Percentiles rank a stretch among this genome's conserved stretches.
These are phyloP conservation scores for Microtus montanus DNA, from an alignment of 2,113 vertebrate genomes.

Conservation along the genomic window DNA sequence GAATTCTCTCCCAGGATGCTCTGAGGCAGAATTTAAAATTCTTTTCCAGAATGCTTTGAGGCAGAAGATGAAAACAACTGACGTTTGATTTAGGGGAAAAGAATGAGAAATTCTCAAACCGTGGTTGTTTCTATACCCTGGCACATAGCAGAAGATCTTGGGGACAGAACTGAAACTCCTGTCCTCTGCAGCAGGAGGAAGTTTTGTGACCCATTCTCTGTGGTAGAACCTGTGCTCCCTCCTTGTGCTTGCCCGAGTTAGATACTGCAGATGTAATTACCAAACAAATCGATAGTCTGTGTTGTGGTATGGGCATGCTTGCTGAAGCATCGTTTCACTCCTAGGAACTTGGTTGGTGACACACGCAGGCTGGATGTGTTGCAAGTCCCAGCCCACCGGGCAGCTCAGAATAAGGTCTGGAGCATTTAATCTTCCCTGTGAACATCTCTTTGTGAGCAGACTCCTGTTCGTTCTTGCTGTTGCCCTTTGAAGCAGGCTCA, in stretches of 20 bases:
- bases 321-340: slow-evolving; percentile 22
- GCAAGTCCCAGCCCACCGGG: not conserved
- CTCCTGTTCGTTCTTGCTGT: not conserved
- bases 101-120: not conserved
- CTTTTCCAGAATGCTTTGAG: slow-evolving; percentile 75
- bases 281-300: slow-evolving; percentile 32
- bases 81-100: slow-evolving; percentile 67
- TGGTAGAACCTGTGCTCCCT: not conserved
- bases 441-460: not conserved
- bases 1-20: slow-evolving; percentile 73
- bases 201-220: not conserved
- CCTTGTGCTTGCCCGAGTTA: not conserved
- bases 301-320: not conserved
- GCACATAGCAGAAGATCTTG: too few relatives aligned
- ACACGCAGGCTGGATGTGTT: not conserved
- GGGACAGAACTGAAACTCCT: not conserved
- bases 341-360: slow-evolving; percentile 48
- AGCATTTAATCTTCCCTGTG: not conserved
- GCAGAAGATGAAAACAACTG: slow-evolving; percentile 77
- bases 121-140: not conserved
- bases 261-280: slow-evolving; percentile 52
- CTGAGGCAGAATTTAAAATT: slow-evolving; percentile 68
- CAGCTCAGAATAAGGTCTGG: not conserved
- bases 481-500: not conserved
- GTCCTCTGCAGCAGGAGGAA: not conserved